A percentile compares a stretch with the other conserved stretches of the same genome.
phyloP scores from a whole-genome alignment of 2,113 vertebrate genomes.

The Takifugu flavidus region DNA sequence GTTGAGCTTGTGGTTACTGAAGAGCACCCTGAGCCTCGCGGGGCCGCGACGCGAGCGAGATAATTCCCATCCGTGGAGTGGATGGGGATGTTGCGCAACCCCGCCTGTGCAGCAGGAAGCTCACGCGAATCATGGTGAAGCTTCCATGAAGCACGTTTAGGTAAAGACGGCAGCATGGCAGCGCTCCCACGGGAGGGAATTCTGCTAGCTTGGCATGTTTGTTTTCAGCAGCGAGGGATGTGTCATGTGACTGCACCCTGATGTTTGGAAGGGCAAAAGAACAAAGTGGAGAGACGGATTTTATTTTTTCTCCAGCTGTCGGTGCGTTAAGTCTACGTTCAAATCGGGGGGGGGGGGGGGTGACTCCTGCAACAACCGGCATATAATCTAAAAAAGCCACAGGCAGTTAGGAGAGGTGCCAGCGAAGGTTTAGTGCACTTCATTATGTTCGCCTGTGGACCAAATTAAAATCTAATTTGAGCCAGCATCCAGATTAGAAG shows the following conservation, averaged over 20 bases:
- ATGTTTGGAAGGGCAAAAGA: neutral
- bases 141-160: neutral
- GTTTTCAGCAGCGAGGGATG: too few species aligned
- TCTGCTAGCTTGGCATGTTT: neutral
- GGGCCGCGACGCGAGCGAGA: too few species aligned
- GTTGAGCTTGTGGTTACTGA: too few species aligned
- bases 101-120: too few species aligned
- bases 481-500: conserved; percentile 67
- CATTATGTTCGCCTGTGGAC: conserved; percentile 69
- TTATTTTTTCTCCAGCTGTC: neutral
- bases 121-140: neutral
- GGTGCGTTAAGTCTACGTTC: conserved; percentile 10
- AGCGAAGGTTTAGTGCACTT: conserved; percentile 57
- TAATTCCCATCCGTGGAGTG: too few species aligned
- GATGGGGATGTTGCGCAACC: too few species aligned
- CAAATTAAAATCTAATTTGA: conserved; percentile 86
- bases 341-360: conserved; percentile 41
- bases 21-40: too few species aligned
- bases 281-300: neutral
- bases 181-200: neutral
- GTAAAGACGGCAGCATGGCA: neutral
- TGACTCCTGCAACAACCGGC: conserved; percentile 48
- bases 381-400: conserved; percentile 49
- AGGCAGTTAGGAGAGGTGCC: conserved; percentile 63
- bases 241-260: too few species aligned